A percentile compares a stretch with the other conserved stretches of the same genome.
phyloP scores from a whole-genome alignment of 2,113 vertebrate genomes.

The Atractosteus spatula region DNA sequence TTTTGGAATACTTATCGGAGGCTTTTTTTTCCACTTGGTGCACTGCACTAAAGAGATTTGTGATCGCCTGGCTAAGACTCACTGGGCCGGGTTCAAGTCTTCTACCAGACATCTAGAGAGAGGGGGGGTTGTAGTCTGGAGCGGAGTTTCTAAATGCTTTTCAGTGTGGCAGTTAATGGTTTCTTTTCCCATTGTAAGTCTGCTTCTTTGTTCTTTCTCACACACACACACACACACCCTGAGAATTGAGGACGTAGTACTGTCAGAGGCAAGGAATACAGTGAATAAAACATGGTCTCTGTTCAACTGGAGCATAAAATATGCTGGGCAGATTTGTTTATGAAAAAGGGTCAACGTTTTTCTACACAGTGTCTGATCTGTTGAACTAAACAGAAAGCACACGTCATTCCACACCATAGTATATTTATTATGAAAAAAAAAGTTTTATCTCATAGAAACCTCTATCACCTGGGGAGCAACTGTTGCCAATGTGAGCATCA shows the following conservation, averaged over 20 bases:
- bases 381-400: no score
- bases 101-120: background rate
- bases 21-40: no score
- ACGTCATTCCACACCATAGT: background rate
- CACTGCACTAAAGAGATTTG: no score
- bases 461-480: background rate
- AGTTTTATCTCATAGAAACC: background rate
- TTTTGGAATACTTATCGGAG: no score
- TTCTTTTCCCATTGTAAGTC: background rate
- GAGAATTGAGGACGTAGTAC: background rate
- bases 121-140: background rate
- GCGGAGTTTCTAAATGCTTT: background rate
- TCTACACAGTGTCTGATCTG: no score
- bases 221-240: background rate
- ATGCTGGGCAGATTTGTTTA: no score
- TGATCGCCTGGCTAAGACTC: no score
- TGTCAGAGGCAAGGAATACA: background rate
- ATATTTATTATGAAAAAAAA: constrained; percentile 16
- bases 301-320: background rate
- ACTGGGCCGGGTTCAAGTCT: no score
- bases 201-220: background rate
- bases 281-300: background rate
- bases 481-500: background rate
- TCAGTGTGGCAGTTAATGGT: background rate
- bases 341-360: no score